Evolutionary conservation across 1,140 invertebrate genomes (phyloP).

Genomic region (Panulirus ornatus): DNA sequence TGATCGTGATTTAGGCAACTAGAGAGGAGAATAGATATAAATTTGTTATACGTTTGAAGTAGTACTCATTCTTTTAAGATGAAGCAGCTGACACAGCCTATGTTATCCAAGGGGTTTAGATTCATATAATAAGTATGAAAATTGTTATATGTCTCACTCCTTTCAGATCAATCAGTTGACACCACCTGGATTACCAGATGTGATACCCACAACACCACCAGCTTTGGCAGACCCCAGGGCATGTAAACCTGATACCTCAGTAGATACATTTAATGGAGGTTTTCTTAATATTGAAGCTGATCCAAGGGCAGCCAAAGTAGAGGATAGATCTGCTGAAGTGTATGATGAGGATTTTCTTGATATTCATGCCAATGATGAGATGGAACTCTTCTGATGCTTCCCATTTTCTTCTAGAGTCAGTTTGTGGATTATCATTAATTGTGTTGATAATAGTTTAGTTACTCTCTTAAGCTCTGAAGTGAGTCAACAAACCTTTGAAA

Average conservation of each 20-base stretch:
- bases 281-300: constrained; percentile 15
- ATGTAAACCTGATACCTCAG: background rate
- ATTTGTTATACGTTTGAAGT: background rate
- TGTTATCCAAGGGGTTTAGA: background rate
- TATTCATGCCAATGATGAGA: constrained; percentile 41
- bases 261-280: constrained; percentile 32
- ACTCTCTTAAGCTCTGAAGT: no score
- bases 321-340: background rate
- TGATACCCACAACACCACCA: background rate
- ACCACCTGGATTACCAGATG: constrained; percentile 6
- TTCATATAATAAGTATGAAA: background rate
- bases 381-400: constrained; percentile 52
- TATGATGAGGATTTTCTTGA: constrained; percentile 51
- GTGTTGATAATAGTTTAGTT: no score
- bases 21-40: background rate
- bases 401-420: background rate
- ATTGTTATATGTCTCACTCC: background rate
- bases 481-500: no score
- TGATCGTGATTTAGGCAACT: background rate
- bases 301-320: background rate
- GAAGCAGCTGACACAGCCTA: background rate
- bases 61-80: background rate
- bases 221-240: background rate
- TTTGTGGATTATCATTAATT: no score
- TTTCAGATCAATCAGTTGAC: constrained; percentile 52